phyloP scores from a whole-genome alignment of 2,113 vertebrate genomes.

The Pelodiscus sinensis region DNA sequence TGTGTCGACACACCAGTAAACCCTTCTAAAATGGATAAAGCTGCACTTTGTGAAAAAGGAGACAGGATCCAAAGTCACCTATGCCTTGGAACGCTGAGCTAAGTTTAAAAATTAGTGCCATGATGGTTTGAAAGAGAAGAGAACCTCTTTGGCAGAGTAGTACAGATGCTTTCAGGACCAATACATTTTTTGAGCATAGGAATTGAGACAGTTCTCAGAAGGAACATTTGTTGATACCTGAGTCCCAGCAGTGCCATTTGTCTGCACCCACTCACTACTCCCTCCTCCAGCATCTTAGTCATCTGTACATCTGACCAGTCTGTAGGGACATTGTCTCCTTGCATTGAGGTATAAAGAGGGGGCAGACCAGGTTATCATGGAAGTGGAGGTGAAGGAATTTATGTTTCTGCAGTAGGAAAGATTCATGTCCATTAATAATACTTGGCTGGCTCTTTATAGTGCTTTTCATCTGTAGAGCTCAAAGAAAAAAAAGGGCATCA shows the following conservation, averaged over 20 bases:
- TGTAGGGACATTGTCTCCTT: not conserved
- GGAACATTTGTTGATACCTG: not conserved
- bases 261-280: not conserved
- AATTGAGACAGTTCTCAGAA: not conserved
- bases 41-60: not conserved
- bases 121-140: not conserved
- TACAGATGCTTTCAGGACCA: not conserved
- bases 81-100: not conserved
- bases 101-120: not conserved
- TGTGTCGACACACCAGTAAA: not conserved
- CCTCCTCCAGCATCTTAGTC: not conserved
- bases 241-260: not conserved
- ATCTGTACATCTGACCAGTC: not conserved
- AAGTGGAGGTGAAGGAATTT: fast-evolving
- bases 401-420: not conserved
- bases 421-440: not conserved
- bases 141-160: not conserved
- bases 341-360: not conserved
- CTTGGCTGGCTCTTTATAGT: not conserved
- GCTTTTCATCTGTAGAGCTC: not conserved
- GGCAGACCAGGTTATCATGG: not conserved
- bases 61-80: not conserved
- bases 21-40: not conserved
- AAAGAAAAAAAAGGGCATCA: not conserved
- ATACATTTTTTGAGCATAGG: not conserved